Evolutionary conservation across 2,797 vertebrate species (phyloP).

Genomic region (Poeciliopsis gracilis): DNA sequence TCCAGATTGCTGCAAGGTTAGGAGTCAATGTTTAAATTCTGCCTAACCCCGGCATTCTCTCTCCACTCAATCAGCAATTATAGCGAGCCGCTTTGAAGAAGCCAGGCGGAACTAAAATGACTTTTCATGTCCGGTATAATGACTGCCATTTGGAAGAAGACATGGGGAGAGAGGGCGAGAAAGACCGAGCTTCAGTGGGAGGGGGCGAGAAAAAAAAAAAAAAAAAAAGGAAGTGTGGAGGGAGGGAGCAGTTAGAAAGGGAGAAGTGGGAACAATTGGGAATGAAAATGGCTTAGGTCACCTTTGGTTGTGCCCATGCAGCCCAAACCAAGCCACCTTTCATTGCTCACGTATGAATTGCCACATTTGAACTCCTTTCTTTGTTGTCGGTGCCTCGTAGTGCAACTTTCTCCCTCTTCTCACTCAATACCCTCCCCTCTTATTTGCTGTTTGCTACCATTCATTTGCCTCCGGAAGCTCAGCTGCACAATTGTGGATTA

Average conservation of each 20-base stretch:
- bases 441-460: conserved; percentile 53
- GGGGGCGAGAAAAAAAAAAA: conserved; percentile 55
- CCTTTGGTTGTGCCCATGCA: conserved; percentile 70
- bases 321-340: conserved; percentile 52
- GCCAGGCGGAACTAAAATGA: conserved; percentile 83
- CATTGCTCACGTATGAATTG: conserved; percentile 43
- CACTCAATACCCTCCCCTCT: conserved; percentile 36
- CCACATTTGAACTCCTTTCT: conserved; percentile 29
- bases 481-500: conserved; percentile 74
- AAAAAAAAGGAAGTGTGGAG: conserved; percentile 9
- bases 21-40: conserved; percentile 75
- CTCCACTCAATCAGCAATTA: conserved; percentile 78
- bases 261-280: conserved; percentile 59
- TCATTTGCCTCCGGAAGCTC: conserved; percentile 69
- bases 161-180: conserved; percentile 65
- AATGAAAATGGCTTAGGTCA: conserved; percentile 75
- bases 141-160: conserved; percentile 80
- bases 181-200: conserved; percentile 43
- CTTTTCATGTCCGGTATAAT: conserved; percentile 82
- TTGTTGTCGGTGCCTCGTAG: background rate
- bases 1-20: conserved; percentile 63
- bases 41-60: conserved; percentile 68
- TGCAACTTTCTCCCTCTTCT: conserved; percentile 33
- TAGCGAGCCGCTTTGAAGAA: conserved; percentile 81
- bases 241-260: conserved; percentile 54